A percentile compares a stretch with the other conserved stretches of the same genome.
These are phyloP conservation scores for Drosophila sp. DNA, from an alignment of 1,140 invertebrate species.

Conservation along the genomic window DNA sequence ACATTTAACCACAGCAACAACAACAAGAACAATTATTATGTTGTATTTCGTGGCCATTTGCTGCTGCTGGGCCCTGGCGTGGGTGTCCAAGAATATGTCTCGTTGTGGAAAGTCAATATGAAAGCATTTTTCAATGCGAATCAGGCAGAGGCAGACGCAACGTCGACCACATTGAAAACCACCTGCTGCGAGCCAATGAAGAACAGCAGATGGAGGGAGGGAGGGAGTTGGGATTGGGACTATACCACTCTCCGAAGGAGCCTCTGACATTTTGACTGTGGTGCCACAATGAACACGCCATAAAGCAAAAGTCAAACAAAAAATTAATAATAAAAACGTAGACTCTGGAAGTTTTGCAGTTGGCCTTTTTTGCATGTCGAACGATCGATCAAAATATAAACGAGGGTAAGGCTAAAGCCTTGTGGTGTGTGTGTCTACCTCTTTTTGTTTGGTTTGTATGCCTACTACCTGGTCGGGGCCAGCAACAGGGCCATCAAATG, in stretches of 20 bases:
- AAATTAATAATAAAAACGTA: slow-evolving; percentile 73
- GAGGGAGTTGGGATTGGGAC: not conserved
- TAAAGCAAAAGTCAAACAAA: slow-evolving; percentile 82
- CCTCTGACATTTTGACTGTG: slow-evolving; percentile 55
- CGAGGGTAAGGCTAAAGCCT: slow-evolving; percentile 73
- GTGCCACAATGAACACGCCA: slow-evolving; percentile 79
- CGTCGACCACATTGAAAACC: slow-evolving; percentile 73
- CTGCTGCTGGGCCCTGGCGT: slow-evolving; percentile 9
- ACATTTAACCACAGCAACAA: slow-evolving; percentile 49
- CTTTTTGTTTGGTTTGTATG: not conserved
- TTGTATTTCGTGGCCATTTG: slow-evolving; percentile 3
- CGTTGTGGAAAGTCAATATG: slow-evolving; percentile 31
- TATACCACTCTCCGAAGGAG: slow-evolving; percentile 11
- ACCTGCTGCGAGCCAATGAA: slow-evolving; percentile 59
- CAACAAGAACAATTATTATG: slow-evolving; percentile 59
- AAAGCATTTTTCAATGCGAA: slow-evolving; percentile 39
- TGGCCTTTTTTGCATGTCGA: slow-evolving; percentile 75
- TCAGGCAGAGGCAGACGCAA: slow-evolving; percentile 56
- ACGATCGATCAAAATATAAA: slow-evolving; percentile 80
- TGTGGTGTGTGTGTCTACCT: slow-evolving; percentile 10
- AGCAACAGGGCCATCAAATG: slow-evolving; percentile 12
- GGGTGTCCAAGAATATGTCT: slow-evolving; percentile 44
- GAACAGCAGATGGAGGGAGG: slow-evolving; percentile 9
- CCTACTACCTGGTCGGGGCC: slow-evolving; percentile 1
- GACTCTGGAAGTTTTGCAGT: slow-evolving; percentile 55